Conservation (phyloP, 2,888 invertebrate species). For the Sarcophaga carnaria region DNA sequence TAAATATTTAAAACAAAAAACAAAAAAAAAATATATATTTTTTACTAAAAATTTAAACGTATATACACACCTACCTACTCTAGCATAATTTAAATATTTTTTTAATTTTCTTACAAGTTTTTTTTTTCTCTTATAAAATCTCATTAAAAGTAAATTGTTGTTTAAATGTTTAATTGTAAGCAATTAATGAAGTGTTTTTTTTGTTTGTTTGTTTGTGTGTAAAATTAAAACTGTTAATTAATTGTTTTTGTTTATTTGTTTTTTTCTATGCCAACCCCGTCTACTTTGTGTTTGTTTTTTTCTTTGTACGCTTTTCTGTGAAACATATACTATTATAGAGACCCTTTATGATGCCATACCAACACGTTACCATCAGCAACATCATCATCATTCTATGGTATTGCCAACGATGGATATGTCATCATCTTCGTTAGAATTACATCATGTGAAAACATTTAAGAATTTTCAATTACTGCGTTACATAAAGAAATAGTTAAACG, state of each 20-base stretch:
- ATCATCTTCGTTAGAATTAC: slow-evolving; percentile 65
- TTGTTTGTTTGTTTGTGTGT: slow-evolving; percentile 8
- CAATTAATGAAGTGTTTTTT: not conserved
- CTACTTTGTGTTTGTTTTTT: slow-evolving; percentile 27
- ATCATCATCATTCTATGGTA: slow-evolving; percentile 62
- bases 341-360: slow-evolving; percentile 68
- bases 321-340: slow-evolving; percentile 39
- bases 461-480: slow-evolving; percentile 66
- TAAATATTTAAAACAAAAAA: no score
- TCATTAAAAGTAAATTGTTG: not conserved
- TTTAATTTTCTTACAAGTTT: slow-evolving; percentile 18
- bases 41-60: no score
- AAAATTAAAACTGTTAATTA: slow-evolving; percentile 6
- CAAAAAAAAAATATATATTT: no score
- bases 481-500: slow-evolving; percentile 60
- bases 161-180: slow-evolving; percentile 25
- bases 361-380: slow-evolving; percentile 62
- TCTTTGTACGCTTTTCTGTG: not conserved
- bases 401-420: slow-evolving; percentile 66
- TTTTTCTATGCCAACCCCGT: slow-evolving; percentile 44
- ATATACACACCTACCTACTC: no score
- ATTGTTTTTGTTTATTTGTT: slow-evolving; percentile 27
- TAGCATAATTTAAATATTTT: not conserved
- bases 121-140: slow-evolving; percentile 2
- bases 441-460: slow-evolving; percentile 61